These are phyloP conservation scores for Enteromius afrohamiltoni DNA, from an alignment of 2,797 vertebrate genomes.

Conservation along the genomic window DNA sequence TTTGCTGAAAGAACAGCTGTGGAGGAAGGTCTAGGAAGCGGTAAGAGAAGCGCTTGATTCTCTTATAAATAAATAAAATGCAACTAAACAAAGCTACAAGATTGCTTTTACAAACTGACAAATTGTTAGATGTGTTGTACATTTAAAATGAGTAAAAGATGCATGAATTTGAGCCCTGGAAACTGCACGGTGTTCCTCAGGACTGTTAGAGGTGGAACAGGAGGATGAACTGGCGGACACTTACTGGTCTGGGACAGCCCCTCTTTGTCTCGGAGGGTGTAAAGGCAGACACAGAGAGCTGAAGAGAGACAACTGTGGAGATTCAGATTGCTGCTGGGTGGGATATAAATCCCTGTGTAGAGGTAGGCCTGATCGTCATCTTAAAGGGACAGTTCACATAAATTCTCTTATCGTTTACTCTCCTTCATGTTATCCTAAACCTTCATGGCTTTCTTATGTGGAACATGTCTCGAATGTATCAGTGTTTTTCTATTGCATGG, in stretches of 20 bases:
- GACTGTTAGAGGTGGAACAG: constrained; percentile 65
- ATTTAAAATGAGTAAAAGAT: not conserved
- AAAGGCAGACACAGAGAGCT: constrained; percentile 79
- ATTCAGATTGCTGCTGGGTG: constrained; percentile 86
- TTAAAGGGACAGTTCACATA: not conserved
- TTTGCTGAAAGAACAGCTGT: constrained; percentile 30
- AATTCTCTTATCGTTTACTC: not conserved
- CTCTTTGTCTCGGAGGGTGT: constrained; percentile 83
- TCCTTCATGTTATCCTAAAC: not conserved
- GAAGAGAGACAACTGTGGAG: constrained; percentile 82
- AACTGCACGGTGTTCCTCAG: constrained; percentile 54
- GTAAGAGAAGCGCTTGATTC: constrained; percentile 60
- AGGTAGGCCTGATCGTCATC: constrained; percentile 68
- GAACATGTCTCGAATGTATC: not conserved
- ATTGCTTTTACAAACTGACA: not conserved
- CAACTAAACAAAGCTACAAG: not conserved
- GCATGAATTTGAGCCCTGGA: not conserved
- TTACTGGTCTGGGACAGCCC: constrained; percentile 85
- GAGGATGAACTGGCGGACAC: constrained; percentile 68
- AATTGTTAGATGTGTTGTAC: constrained; percentile 7
- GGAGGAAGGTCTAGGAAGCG: constrained; percentile 71
- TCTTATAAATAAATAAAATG: not conserved
- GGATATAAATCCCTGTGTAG: constrained; percentile 85
- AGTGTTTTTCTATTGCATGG: not conserved
- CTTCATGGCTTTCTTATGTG: not conserved